Conservation (phyloP, 2,797 vertebrate genomes). For the Sebastes hopkinsi region DNA sequence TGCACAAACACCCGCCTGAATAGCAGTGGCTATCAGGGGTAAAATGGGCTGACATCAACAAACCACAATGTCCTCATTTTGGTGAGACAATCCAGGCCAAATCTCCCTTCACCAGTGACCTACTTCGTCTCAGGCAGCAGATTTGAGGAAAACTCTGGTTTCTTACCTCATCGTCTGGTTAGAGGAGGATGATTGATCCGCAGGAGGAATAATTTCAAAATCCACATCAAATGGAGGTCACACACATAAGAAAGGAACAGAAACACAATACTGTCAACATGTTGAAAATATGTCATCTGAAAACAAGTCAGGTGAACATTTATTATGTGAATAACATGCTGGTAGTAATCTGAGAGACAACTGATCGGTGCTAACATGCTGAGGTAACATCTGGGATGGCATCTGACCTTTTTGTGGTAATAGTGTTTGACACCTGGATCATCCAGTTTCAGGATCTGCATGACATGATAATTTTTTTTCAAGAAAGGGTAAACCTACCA, state of each 20-base stretch:
- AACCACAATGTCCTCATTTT: constrained; percentile 32
- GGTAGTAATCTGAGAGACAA: neutral
- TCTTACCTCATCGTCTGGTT: constrained; percentile 82
- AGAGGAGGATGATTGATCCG: constrained; percentile 31
- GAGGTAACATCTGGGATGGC: neutral
- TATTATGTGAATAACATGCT: neutral
- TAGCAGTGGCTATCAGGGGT: neutral
- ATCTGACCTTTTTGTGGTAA: neutral
- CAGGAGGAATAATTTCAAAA: constrained; percentile 16
- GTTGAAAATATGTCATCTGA: neutral
- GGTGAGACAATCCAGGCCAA: constrained; percentile 27
- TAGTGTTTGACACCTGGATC: neutral
- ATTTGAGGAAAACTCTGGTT: constrained; percentile 34
- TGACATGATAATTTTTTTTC: neutral
- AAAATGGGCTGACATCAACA: constrained; percentile 32
- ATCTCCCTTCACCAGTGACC: constrained; percentile 16
- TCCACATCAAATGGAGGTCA: constrained; percentile 34
- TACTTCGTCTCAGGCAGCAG: constrained; percentile 26
- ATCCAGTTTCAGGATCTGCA: neutral
- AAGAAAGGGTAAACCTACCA: neutral
- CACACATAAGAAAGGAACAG: constrained; percentile 47
- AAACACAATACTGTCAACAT: constrained; percentile 39
- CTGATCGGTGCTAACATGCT: neutral
- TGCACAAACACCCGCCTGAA: neutral
- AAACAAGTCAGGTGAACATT: neutral